Percentiles rank a stretch among this genome's conserved stretches.
These are phyloP conservation scores for Lindbergichthys nudifrons DNA, from an alignment of 2,797 vertebrate genomes.

Conservation along the genomic window DNA sequence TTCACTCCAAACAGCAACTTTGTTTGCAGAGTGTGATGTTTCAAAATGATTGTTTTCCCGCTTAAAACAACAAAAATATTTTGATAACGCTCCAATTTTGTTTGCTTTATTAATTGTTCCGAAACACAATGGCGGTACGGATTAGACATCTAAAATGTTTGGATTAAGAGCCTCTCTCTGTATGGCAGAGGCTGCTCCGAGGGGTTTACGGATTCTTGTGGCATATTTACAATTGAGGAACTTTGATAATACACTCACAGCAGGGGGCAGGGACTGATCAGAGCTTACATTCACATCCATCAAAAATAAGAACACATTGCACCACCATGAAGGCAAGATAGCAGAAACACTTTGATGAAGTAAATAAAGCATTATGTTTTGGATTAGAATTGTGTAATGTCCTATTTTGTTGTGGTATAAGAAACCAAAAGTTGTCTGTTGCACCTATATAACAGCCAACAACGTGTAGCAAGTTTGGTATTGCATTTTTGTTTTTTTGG, in stretches of 20 bases:
- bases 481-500: not conserved
- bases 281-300: too few species aligned
- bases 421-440: not conserved
- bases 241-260: not conserved
- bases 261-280: too few species aligned
- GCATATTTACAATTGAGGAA: not conserved
- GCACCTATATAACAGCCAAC: not conserved
- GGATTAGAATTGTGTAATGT: not conserved
- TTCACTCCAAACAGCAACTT: not conserved
- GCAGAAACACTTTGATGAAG: not conserved
- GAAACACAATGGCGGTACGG: not conserved
- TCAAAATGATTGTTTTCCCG: not conserved
- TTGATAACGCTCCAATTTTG: not conserved
- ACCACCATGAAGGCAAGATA: not conserved
- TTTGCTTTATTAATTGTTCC: not conserved
- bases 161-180: conserved; percentile 6
- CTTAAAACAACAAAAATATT: not conserved
- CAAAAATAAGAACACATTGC: not conserved
- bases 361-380: too few species aligned
- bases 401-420: conserved; percentile 4
- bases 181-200: not conserved
- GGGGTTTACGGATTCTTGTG: not conserved
- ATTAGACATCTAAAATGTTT: not conserved
- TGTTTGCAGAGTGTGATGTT: not conserved
- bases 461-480: not conserved